phyloP scores from a whole-genome alignment of 2,113 vertebrate species.

The Balaeniceps rex region DNA sequence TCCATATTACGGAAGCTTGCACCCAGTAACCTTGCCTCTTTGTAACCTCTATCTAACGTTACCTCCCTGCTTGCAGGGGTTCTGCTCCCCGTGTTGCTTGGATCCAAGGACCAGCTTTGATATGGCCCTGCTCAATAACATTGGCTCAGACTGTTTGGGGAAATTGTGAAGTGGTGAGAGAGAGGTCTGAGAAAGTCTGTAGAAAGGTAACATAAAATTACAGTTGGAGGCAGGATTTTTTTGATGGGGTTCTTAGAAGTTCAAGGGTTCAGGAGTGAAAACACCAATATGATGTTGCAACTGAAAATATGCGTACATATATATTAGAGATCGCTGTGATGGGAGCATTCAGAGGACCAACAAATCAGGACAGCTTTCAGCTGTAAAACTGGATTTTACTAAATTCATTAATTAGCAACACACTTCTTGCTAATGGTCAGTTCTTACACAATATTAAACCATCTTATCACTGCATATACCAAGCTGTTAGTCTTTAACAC shows the following conservation, averaged over 20 bases:
- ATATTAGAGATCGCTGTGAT: fast-evolving
- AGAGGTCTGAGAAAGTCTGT: background rate
- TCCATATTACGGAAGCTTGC: background rate
- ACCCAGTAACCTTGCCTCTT: background rate
- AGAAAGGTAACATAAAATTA: background rate
- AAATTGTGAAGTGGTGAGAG: background rate
- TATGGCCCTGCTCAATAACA: background rate
- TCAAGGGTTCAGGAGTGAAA: background rate
- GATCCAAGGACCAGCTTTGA: background rate
- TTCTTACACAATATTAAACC: background rate
- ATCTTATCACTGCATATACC: background rate
- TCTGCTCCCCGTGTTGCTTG: background rate
- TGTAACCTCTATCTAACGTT: background rate
- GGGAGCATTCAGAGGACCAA: background rate
- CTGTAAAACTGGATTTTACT: background rate
- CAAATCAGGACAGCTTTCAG: background rate
- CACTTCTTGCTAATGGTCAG: background rate
- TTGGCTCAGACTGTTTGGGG: background rate
- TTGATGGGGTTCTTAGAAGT: background rate
- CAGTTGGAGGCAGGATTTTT: background rate
- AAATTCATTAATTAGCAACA: background rate
- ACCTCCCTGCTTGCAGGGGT: background rate
- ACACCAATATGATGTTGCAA: background rate
- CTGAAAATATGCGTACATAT: background rate
- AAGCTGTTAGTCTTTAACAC: background rate